A percentile compares a stretch with the other conserved stretches of the same genome.
These are phyloP conservation scores for Drosophila pachea DNA, from an alignment of 1,140 invertebrate genomes.

Conservation along the genomic window DNA sequence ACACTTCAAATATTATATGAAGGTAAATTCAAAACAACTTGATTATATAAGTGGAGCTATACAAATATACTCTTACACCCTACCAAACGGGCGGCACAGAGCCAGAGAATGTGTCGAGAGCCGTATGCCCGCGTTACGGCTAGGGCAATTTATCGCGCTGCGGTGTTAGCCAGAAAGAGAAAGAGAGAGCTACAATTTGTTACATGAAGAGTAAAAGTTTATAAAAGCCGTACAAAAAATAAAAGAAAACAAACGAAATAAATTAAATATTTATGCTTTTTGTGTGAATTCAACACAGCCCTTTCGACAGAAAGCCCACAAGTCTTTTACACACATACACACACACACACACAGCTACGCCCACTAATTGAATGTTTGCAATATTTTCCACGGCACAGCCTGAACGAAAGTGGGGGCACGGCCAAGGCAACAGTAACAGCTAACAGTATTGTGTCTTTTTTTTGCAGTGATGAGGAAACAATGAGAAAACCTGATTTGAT, in stretches of 20 bases:
- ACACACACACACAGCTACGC: constrained; percentile 21
- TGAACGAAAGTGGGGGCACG: constrained; percentile 50
- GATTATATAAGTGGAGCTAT: constrained; percentile 77
- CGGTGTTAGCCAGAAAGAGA: constrained; percentile 6
- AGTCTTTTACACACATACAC: not conserved
- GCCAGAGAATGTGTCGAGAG: not conserved
- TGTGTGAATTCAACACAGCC: constrained; percentile 65
- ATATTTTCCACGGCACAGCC: constrained; percentile 69
- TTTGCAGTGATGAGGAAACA: constrained; percentile 33
- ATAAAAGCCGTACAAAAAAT: constrained; percentile 57
- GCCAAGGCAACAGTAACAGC: constrained; percentile 62
- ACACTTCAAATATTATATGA: constrained; percentile 72
- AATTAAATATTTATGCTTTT: constrained; percentile 73
- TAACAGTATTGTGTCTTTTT: constrained; percentile 66
- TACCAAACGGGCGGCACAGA: constrained; percentile 35
- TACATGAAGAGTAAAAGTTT: constrained; percentile 68
- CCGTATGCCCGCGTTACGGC: not conserved
- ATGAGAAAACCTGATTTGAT: constrained; percentile 18
- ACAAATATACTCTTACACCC: constrained; percentile 55
- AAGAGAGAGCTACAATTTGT: constrained; percentile 50
- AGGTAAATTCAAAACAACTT: constrained; percentile 44
- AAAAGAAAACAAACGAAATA: constrained; percentile 27
- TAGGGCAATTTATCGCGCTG: not conserved
- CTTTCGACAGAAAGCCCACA: constrained; percentile 24
- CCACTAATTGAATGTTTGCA: constrained; percentile 67